phyloP scores from a whole-genome alignment of 2,888 invertebrate species.

The Lochmaea crataegi region DNA sequence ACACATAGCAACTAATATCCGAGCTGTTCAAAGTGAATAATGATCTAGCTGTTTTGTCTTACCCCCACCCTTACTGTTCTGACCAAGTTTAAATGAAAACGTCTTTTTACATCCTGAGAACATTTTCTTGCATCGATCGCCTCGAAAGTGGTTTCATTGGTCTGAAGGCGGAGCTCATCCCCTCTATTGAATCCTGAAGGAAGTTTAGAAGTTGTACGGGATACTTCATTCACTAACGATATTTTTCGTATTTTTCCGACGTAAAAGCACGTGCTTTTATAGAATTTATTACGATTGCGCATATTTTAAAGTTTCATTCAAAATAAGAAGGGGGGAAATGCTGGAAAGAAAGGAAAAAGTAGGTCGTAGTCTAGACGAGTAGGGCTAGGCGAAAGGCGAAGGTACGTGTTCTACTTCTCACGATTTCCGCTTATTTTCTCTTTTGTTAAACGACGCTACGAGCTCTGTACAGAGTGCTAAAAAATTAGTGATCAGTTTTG shows the following conservation, averaged over 20 bases:
- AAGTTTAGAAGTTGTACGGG: constrained; percentile 44
- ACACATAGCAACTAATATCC: constrained; percentile 65
- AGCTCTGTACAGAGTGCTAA: constrained; percentile 2
- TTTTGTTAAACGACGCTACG: neutral
- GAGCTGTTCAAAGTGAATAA: constrained; percentile 65
- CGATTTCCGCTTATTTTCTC: constrained; percentile 9
- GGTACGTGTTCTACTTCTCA: constrained; percentile 23
- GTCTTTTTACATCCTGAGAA: constrained; percentile 67
- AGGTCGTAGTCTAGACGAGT: constrained; percentile 37
- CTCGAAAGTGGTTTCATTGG: constrained; percentile 60
- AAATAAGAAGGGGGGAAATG: constrained; percentile 43
- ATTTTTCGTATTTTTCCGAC: constrained; percentile 55
- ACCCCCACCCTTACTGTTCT: constrained; percentile 44
- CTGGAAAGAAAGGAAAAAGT: constrained; percentile 45
- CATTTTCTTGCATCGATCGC: constrained; percentile 66
- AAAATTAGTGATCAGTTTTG: no score
- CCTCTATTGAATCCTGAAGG: constrained; percentile 53
- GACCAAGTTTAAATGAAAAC: constrained; percentile 63
- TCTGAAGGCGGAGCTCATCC: constrained; percentile 62
- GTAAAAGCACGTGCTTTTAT: constrained; percentile 56
- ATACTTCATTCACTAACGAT: constrained; percentile 55
- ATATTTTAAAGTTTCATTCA: constrained; percentile 47
- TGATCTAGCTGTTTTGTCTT: constrained; percentile 64
- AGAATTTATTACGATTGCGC: constrained; percentile 53
- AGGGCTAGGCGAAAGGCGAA: constrained; percentile 13